Evolutionary conservation across 1,140 invertebrate genomes (phyloP).

Genomic region (Cydia strobilella): DNA sequence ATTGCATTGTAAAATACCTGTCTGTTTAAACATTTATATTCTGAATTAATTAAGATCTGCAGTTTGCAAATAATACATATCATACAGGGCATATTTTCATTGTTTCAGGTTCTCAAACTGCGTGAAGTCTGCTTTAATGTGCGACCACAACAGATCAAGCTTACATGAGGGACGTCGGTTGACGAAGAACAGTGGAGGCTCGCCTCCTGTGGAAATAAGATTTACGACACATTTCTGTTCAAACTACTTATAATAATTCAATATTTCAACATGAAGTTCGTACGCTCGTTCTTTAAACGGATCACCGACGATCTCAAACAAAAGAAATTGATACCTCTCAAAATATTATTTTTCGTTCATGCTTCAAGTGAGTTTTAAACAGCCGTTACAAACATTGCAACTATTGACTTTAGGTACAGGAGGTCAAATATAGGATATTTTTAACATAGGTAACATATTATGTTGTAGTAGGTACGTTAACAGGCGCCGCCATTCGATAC

Average conservation of each 20-base stretch:
- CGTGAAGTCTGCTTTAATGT: conserved; percentile 58
- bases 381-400: no score
- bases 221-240: conserved; percentile 20
- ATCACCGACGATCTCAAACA: conserved; percentile 86
- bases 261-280: conserved; percentile 79
- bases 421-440: no score
- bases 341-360: conserved; percentile 89
- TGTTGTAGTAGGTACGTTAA: no score
- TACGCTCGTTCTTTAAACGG: conserved; percentile 83
- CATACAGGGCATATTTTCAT: not conserved
- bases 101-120: conserved; percentile 47
- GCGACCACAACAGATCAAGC: conserved; percentile 44
- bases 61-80: no score
- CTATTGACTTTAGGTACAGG: not conserved
- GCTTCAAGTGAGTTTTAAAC: conserved; percentile 84
- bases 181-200: conserved; percentile 52
- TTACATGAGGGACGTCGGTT: conserved; percentile 54
- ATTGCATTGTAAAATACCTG: no score
- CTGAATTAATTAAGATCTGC: no score
- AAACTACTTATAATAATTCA: conserved; percentile 33
- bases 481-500: no score
- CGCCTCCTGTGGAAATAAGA: conserved; percentile 38
- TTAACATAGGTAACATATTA: no score
- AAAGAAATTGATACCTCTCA: conserved; percentile 86
- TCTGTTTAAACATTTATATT: no score